Evolutionary conservation across 2,113 vertebrate species (phyloP), one percentile per base, ranked within the genome.

Genomic region (Prunella fulvescens): DNA sequence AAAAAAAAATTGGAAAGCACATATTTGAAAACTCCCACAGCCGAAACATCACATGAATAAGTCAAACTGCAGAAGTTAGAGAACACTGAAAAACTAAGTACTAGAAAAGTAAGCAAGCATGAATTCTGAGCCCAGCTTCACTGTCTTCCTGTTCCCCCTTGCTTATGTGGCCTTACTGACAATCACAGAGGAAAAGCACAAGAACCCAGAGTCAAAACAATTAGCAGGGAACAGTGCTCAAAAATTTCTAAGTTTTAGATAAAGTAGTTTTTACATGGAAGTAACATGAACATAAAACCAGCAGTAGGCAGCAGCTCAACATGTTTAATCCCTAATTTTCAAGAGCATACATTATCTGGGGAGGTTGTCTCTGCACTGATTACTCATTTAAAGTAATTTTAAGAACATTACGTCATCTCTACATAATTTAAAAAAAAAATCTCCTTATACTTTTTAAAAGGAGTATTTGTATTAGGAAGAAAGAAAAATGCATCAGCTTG

Each of bases 331-430:
- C 61, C 37, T 70, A 1, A 2, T 33, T 57, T 78, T 73, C 14
- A 54, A 71, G 4, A 17, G 4, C 33, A 57, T 50, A 19, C 5
- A 16, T 22, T 35, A 22, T 35, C 31, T 40, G 18, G 10, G 22
- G 3, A 4, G 13, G 29, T 71, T 81, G 18, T 28, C 61, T 71
- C 47, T 11, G 4, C 17, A 65, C 16, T 1, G 0, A 44, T 29
- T 40, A 50, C 23, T 61, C 0, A 0, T 33, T 72, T 51, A 28
- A 73, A 76, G 7, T n/a, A 1, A 51, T 64, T 81, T 66, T 28
- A 85, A 4, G 57, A 78, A 12, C 9, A 24, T 51, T 26, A 44
- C 6, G 22, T 20, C 15, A 62, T 39, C 14, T 25, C 60, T 37
- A 42, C 8, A 53, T 28, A 66, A 54, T 53, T 19, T 17, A 0